phyloP scores from a whole-genome alignment of 2,888 invertebrate genomes.

The Amphipyra berbera region DNA sequence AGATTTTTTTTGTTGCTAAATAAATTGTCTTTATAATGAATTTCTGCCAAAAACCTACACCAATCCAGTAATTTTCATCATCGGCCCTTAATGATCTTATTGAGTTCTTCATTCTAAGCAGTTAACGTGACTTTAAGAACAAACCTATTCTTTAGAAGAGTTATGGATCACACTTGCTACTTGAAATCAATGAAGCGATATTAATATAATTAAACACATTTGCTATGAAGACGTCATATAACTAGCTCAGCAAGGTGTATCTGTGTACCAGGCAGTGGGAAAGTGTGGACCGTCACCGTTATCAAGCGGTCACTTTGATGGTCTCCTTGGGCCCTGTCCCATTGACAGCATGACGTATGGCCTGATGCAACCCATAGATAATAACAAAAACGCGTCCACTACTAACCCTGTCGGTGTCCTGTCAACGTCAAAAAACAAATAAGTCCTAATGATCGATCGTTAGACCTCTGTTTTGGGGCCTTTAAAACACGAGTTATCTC shows the following conservation, averaged over 20 bases:
- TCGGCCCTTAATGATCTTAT: too few species aligned
- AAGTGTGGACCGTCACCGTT: constrained; percentile 72
- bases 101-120: too few species aligned
- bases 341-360: constrained; percentile 89
- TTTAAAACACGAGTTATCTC: constrained; percentile 84
- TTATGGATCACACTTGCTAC: background rate
- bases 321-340: constrained; percentile 82
- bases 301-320: constrained; percentile 88
- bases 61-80: too few species aligned
- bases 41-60: too few species aligned
- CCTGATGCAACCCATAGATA: constrained; percentile 84
- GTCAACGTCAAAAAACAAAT: constrained; percentile 88
- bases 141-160: too few species aligned
- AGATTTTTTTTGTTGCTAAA: too few species aligned
- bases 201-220: constrained; percentile 5
- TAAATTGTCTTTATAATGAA: too few species aligned
- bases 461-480: constrained; percentile 81
- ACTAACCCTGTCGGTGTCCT: constrained; percentile 78
- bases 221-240: constrained; percentile 2
- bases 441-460: constrained; percentile 89
- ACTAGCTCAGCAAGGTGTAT: constrained; percentile 14
- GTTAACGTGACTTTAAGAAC: too few species aligned
- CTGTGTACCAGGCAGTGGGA: constrained; percentile 49
- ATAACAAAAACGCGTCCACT: constrained; percentile 71
- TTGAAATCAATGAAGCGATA: background rate